phyloP scores from a whole-genome alignment of 1,140 invertebrate species.

The Fopius arisanus region DNA sequence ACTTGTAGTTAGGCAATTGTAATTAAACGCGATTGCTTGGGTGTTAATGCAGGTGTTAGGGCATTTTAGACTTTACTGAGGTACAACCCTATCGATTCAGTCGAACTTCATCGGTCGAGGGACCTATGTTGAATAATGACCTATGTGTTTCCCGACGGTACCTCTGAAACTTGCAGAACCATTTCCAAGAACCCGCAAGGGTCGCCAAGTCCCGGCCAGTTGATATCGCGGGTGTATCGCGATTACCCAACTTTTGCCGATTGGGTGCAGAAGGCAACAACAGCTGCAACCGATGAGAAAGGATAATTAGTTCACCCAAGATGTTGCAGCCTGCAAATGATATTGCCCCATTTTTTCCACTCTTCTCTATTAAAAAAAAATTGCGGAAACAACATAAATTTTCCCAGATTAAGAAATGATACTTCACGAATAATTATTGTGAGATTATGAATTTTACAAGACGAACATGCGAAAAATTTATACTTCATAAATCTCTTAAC shows the following conservation, averaged over 20 bases:
- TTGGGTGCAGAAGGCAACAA: neutral
- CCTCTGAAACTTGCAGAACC: neutral
- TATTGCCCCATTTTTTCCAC: neutral
- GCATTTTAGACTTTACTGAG: neutral
- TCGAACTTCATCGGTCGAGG: neutral
- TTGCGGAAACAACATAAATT: no score
- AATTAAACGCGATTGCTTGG: no score
- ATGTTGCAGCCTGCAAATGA: neutral
- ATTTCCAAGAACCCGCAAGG: neutral
- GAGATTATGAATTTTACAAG: no score
- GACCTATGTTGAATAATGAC: constrained; percentile 58
- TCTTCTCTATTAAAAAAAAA: neutral
- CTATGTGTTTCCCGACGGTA: constrained; percentile 43
- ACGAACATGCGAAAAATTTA: no score
- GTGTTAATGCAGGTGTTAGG: no score
- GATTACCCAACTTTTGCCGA: neutral
- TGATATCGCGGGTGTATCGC: neutral
- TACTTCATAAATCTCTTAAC: no score
- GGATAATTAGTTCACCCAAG: neutral
- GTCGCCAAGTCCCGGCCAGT: neutral
- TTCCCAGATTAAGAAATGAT: neutral
- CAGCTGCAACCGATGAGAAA: neutral
- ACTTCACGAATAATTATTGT: no score
- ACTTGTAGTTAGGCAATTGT: no score
- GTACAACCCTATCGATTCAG: neutral